Evolutionary conservation across 1,140 invertebrate genomes (phyloP), one percentile per base, ranked within the genome.

Genomic region (Pseudomyrmex dendroicus): DNA sequence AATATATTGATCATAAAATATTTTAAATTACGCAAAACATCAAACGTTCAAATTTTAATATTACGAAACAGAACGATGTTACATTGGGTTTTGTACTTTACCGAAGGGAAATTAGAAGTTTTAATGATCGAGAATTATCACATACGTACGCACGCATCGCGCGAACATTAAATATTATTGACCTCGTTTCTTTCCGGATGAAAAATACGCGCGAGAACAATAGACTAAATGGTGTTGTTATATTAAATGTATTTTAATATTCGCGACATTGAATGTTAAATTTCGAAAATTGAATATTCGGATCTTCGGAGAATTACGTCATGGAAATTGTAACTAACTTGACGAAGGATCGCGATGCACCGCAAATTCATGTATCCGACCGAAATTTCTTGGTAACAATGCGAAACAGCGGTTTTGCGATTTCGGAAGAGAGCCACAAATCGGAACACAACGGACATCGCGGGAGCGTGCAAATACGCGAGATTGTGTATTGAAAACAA

Each of bases 401-500:
- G 74, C 62, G 35, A 17, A 35, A 7, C 17, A 59, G 57, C 25
- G 8, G 44, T 5, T 50, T 61, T 86, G 22, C 50, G 84, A 59
- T 61, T 73, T 86, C 57, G 20, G 66, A 82, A 85, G 66, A 85
- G 59, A 66, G 63, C 50, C n/a, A 12, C 61, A 78, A 22, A 57
- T 56, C 15, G 48, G n/a, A 17, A 44, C 13, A 44, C 35, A 52
- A 35, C 2, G 46, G 17, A 17, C 64, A 54, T n/a, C 25, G 13
- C 25, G 1, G 46, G 44, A 9, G 9, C 63, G 25, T 68, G 17
- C 35, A 46, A 7, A 35, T 35, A 22, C 35, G 63, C 63, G 17
- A 68, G 44, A 25, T 66, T 25, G 52, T 70, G n/a, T 78, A 78
- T 68, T 59, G 70, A 50, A 20, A 72, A 72, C 56, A 54, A 80